Percentiles rank a stretch among this genome's conserved stretches.
Conservation (phyloP, 1,140 invertebrate species). For the Planococcus citri region DNA sequence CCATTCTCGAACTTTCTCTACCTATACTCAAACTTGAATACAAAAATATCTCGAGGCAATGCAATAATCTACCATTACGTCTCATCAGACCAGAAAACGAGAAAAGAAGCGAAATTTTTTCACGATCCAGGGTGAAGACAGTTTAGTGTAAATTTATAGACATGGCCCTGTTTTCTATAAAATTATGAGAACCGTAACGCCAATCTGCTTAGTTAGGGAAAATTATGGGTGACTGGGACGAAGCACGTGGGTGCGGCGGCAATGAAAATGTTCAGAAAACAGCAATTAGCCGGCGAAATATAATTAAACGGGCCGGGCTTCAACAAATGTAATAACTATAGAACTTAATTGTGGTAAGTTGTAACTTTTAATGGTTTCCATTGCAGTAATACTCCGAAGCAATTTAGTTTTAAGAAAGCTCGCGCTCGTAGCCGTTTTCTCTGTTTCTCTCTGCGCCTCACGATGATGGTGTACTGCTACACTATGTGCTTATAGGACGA, state of each 20-base stretch:
- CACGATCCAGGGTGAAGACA: too few species aligned
- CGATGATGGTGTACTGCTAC: too few species aligned
- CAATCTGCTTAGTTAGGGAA: conserved; percentile 17
- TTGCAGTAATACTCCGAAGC: conserved; percentile 18
- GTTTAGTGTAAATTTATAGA: not conserved
- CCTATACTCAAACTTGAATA: too few species aligned
- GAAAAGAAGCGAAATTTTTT: too few species aligned
- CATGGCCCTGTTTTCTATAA: not conserved
- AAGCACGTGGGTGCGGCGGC: not conserved
- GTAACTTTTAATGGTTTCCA: conserved; percentile 20
- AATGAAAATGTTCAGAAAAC: conserved; percentile 19
- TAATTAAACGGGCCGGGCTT: conserved; percentile 18
- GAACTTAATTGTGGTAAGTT: conserved; percentile 20
- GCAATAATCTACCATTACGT: too few species aligned
- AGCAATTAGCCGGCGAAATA: conserved; percentile 18
- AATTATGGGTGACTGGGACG: conserved; percentile 8
- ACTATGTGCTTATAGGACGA: too few species aligned
- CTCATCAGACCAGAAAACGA: too few species aligned
- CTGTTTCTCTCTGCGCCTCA: not conserved
- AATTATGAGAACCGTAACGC: not conserved
- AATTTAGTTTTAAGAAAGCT: conserved; percentile 19
- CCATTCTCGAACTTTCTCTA: too few species aligned
- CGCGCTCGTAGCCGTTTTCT: not conserved
- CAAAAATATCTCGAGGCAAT: too few species aligned
- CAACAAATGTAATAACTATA: conserved; percentile 19